Percentiles rank a stretch among this genome's conserved stretches.
Evolutionary conservation across 2,888 invertebrate species (phyloP).

Genomic region (Onchidella celtica): DNA sequence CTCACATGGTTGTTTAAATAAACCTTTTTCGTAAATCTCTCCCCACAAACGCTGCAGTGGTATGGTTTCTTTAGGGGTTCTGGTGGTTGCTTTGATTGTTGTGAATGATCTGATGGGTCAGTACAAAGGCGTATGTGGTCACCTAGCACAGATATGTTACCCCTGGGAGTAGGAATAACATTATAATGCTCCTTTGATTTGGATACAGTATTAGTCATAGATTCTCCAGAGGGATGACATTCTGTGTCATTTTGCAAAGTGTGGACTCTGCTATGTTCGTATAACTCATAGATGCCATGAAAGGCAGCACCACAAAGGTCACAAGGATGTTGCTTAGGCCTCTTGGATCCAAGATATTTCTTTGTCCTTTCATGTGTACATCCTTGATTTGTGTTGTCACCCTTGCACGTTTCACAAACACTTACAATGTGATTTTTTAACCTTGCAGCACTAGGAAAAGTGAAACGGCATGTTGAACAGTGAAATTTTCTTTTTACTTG

Average conservation of each 20-base stretch:
- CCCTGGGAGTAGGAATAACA: no score
- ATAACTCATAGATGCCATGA: conserved; percentile 19
- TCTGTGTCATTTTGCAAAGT: neutral
- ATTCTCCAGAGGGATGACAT: neutral
- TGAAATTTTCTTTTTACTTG: neutral
- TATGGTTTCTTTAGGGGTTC: neutral
- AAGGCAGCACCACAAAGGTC: conserved; percentile 16
- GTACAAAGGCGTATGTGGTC: neutral
- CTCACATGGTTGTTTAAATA: neutral
- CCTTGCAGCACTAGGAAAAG: neutral
- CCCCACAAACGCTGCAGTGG: neutral
- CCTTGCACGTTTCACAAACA: neutral
- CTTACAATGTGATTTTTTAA: conserved; percentile 7
- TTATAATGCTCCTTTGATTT: neutral
- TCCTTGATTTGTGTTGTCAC: neutral
- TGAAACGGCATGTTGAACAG: neutral
- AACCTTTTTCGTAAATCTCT: neutral
- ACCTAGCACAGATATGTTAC: no score
- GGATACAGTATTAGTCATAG: no score
- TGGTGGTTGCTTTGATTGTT: neutral
- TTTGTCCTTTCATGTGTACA: neutral
- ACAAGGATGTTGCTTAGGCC: neutral
- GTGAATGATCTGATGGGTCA: neutral
- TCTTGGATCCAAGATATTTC: neutral
- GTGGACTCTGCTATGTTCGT: neutral